Evolutionary conservation across 23 tunicate genomes (phyloP).

Genomic region (Styela clava): DNA sequence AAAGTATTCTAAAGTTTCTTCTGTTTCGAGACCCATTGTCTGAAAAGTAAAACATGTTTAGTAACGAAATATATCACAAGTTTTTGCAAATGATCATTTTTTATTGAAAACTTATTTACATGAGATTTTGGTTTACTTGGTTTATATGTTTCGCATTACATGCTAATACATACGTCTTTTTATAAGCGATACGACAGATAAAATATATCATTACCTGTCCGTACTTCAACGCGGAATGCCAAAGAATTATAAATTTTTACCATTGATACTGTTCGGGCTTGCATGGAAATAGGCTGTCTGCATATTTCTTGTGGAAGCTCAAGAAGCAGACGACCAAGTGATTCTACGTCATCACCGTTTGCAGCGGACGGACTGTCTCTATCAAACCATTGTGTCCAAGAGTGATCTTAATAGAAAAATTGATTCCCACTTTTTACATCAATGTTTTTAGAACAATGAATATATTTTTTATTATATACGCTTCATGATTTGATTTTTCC

Average conservation of each 20-base stretch:
- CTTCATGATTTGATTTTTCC: not conserved
- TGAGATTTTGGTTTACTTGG: too few relatives aligned
- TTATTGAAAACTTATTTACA: not conserved
- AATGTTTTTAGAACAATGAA: not conserved
- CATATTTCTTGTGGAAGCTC: constrained; percentile 66
- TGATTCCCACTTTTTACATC: not conserved
- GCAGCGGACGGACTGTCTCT: constrained; percentile 51
- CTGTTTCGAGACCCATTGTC: constrained; percentile 50
- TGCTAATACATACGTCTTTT: too few relatives aligned
- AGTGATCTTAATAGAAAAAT: constrained; percentile 33
- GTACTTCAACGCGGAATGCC: too few relatives aligned
- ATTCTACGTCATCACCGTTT: constrained; percentile 58
- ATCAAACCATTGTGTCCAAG: constrained; percentile 90
- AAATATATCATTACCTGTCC: too few relatives aligned
- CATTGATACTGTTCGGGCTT: constrained; percentile 59
- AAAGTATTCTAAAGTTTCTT: constrained; percentile 39
- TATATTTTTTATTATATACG: not conserved
- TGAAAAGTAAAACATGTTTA: too few relatives aligned
- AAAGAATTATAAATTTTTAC: too few relatives aligned
- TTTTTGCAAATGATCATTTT: not conserved
- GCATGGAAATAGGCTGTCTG: constrained; percentile 59
- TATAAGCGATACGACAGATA: too few relatives aligned
- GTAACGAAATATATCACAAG: too few relatives aligned
- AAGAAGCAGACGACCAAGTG: constrained; percentile 20
- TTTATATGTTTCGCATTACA: too few relatives aligned